A percentile compares a stretch with the other conserved stretches of the same genome.
These are phyloP conservation scores for Vanacampus margaritifer DNA, from an alignment of 2,113 vertebrate species.

Conservation along the genomic window DNA sequence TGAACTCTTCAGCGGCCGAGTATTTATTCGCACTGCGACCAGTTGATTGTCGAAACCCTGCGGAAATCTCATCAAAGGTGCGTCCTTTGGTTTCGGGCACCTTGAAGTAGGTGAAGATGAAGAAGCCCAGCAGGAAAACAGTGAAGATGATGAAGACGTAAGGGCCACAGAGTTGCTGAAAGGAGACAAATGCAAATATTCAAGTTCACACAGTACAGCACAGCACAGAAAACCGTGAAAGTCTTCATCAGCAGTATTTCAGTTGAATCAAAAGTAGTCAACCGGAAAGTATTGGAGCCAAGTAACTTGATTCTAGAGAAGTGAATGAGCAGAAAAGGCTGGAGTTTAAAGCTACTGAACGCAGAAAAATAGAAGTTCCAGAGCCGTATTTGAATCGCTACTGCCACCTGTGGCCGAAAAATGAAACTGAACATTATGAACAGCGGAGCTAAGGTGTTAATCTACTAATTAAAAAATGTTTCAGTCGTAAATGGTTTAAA, in stretches of 20 bases:
- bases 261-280: too few relatives aligned
- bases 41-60: constrained; percentile 80
- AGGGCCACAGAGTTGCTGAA: constrained; percentile 84
- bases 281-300: too few relatives aligned
- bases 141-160: constrained; percentile 96
- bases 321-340: too few relatives aligned
- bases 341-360: too few relatives aligned
- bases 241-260: not conserved
- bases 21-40: constrained; percentile 71
- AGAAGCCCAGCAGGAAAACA: constrained; percentile 84
- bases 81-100: constrained; percentile 91
- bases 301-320: not conserved
- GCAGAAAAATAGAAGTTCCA: too few relatives aligned
- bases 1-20: constrained; percentile 82
- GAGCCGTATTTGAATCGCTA: too few relatives aligned
- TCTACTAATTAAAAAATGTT: too few relatives aligned
- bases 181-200: constrained; percentile 10
- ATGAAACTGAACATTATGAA: too few relatives aligned
- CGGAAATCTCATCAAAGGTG: constrained; percentile 89
- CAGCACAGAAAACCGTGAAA: not conserved
- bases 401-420: too few relatives aligned
- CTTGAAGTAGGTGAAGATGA: constrained; percentile 94
- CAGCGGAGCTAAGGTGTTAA: too few relatives aligned
- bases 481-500: too few relatives aligned
- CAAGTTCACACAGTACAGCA: not conserved